These are phyloP conservation scores for Neolamprologus multifasciatus DNA, from an alignment of 2,797 vertebrate genomes.

Conservation along the genomic window DNA sequence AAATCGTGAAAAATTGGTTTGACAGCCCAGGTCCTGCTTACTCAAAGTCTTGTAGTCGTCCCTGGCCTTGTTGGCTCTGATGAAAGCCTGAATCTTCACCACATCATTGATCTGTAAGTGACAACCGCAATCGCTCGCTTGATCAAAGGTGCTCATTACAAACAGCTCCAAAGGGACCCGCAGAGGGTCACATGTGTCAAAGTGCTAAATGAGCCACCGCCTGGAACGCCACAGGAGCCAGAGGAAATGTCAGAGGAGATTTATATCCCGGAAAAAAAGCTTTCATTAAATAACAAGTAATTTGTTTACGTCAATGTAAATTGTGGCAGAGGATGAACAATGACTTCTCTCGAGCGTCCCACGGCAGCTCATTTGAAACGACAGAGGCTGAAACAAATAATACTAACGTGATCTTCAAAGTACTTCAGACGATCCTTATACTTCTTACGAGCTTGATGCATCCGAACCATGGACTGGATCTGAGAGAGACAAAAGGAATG, in stretches of 20 bases:
- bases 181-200: background rate
- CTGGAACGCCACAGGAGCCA: background rate
- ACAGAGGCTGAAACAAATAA: background rate
- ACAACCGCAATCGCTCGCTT: background rate
- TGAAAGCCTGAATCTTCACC: conserved; percentile 97
- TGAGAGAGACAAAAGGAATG: conserved; percentile 28
- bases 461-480: conserved; percentile 93
- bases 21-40: conserved; percentile 65
- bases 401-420: conserved; percentile 90
- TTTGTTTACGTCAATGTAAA: background rate
- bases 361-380: background rate
- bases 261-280: background rate
- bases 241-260: conserved; percentile 3
- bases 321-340: background rate
- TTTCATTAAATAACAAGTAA: background rate
- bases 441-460: conserved; percentile 92
- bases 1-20: background rate
- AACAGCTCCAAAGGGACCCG: background rate
- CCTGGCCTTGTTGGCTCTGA: conserved; percentile 96
- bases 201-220: conserved; percentile 12
- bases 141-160: conserved; percentile 18
- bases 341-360: background rate
- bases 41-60: conserved; percentile 98
- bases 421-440: conserved; percentile 90
- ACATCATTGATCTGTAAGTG: conserved; percentile 86